phyloP scores from a whole-genome alignment of 2,888 invertebrate genomes.

The Argynnis bischoffii region DNA sequence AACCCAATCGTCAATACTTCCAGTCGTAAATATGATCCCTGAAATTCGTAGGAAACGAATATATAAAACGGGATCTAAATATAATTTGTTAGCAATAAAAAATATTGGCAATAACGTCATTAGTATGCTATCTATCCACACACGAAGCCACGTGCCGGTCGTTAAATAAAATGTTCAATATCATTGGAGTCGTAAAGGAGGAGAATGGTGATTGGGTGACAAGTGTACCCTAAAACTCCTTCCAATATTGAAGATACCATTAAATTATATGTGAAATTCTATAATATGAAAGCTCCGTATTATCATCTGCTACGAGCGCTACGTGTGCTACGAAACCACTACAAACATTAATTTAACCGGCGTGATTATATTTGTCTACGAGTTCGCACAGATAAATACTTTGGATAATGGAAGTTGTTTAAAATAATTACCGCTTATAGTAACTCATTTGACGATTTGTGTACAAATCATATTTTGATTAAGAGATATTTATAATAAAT shows the following conservation, averaged over 20 bases:
- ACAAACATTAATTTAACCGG: slow-evolving; percentile 25
- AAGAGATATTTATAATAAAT: no score
- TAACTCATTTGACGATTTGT: no score
- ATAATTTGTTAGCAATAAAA: slow-evolving; percentile 39
- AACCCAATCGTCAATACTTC: slow-evolving; percentile 29
- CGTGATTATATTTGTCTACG: slow-evolving; percentile 27
- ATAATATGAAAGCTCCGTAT: slow-evolving; percentile 56
- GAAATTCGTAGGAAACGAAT: slow-evolving; percentile 10
- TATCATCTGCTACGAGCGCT: slow-evolving; percentile 48
- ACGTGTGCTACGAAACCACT: slow-evolving; percentile 32
- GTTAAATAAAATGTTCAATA: slow-evolving; percentile 64
- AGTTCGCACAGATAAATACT: slow-evolving; percentile 6
- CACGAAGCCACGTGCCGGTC: slow-evolving; percentile 53
- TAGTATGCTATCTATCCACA: slow-evolving; percentile 48
- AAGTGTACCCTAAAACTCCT: slow-evolving; percentile 59
- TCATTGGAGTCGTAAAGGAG: slow-evolving; percentile 56
- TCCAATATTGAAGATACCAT: slow-evolving; percentile 44
- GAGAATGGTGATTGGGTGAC: slow-evolving; percentile 63
- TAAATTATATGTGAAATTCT: slow-evolving; percentile 46
- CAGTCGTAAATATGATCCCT: slow-evolving; percentile 29
- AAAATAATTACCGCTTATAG: neutral
- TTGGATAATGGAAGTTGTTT: neutral
- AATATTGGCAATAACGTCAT: slow-evolving; percentile 48
- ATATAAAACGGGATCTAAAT: slow-evolving; percentile 16
- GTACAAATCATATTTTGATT: no score